These are phyloP conservation scores for Oxycera nigricornis DNA, from an alignment of 2,888 invertebrate genomes.

Conservation along the genomic window DNA sequence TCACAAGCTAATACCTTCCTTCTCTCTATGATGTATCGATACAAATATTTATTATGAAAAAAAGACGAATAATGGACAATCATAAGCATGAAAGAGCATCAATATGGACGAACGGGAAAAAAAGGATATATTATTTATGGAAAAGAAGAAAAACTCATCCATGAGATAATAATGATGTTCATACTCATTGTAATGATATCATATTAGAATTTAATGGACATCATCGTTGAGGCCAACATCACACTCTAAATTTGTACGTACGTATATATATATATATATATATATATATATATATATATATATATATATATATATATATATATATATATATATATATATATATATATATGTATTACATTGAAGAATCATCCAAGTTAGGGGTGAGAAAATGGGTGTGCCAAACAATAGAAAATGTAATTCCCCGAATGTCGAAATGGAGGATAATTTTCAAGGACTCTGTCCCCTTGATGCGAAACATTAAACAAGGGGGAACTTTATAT, in stretches of 20 bases:
- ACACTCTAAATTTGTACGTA: too few relatives aligned
- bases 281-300: too few relatives aligned
- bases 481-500: neutral
- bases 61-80: too few relatives aligned
- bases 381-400: neutral
- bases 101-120: neutral
- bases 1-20: too few relatives aligned
- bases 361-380: neutral
- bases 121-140: neutral
- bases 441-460: neutral
- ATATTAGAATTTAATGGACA: slow-evolving; percentile 6
- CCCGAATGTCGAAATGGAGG: neutral
- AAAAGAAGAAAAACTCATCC: neutral
- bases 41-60: too few relatives aligned
- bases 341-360: too few relatives aligned
- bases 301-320: too few relatives aligned
- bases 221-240: neutral
- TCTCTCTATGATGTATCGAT: too few relatives aligned
- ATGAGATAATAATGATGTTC: neutral
- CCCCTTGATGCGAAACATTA: neutral
- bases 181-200: neutral
- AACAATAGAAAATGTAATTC: neutral
- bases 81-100: too few relatives aligned
- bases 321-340: too few relatives aligned
- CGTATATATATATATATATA: too few relatives aligned